These are phyloP conservation scores for Pampusana beccarii DNA, from an alignment of 2,113 vertebrate species.

Conservation along the genomic window DNA sequence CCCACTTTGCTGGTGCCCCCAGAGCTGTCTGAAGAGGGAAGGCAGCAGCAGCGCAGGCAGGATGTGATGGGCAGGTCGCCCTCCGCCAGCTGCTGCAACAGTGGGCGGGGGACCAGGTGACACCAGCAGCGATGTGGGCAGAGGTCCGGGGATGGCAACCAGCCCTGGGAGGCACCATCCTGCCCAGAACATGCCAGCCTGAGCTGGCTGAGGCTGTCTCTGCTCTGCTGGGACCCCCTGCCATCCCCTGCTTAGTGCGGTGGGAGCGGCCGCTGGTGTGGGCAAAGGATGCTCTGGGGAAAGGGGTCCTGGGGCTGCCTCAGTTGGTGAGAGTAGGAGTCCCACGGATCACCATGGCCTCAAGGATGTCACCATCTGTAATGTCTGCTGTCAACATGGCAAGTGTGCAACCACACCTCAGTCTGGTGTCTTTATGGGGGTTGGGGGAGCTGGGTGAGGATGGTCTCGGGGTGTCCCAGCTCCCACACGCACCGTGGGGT, in stretches of 20 bases:
- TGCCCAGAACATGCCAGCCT: background rate
- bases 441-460: accelerated
- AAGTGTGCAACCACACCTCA: constrained; percentile 36
- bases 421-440: background rate
- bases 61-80: accelerated
- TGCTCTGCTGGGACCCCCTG: background rate
- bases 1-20: background rate
- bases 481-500: accelerated
- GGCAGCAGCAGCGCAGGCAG: accelerated
- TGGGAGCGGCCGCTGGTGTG: accelerated
- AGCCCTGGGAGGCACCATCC: background rate
- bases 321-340: accelerated
- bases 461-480: background rate
- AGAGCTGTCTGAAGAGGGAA: background rate
- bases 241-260: accelerated
- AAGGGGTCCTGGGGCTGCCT: background rate
- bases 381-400: constrained; percentile 50
- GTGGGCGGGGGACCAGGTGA: accelerated
- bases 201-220: background rate
- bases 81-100: background rate
- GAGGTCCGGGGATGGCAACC: accelerated
- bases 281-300: background rate
- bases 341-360: background rate
- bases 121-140: accelerated
- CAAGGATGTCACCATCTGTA: background rate